Evolutionary conservation across 2,113 vertebrate genomes (phyloP), one percentile per base, ranked within the genome.

Genomic region (Gnathonemus longibarbis): DNA sequence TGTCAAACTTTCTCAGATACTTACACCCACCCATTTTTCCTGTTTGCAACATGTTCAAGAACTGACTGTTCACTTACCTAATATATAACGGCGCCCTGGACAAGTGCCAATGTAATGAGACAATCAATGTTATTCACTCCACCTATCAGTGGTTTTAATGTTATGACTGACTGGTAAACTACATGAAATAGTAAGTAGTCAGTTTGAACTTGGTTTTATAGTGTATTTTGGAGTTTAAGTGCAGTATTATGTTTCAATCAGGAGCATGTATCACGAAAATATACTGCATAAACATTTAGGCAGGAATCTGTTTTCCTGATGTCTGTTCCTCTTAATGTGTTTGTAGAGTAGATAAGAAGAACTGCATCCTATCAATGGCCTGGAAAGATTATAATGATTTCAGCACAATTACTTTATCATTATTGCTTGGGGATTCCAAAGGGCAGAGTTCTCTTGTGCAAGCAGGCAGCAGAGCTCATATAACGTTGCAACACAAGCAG

Each of bases 351-450:
- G 19, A 39, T 31, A 88, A 13, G 80, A 88, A 91, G 91, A 92
- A 90, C 91, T 91, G 91, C 45, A 10, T 50, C 27, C 88, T 70
- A 62, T 48, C 58, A 48, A 88, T 88, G 46, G 35, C 42, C 58
- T 42, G 74, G 5, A 48, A 42, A n/a, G 21, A 62, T 74, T 62
- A 77, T 89, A 90, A 91, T 92, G 91, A 91, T 92, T 91, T 88
- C 90, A 91, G 89, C 90, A 91, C 84, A 50, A 52, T 90, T 92
- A 88, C 17, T 1, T 84, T 94, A 94, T 95, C 94, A 94, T 94
- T 94, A 94, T 92, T 93, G 91, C 91, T 93, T 70, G 0, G 6
- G n/a, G 35, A 91, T 91, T 91, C 93, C 93, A 95, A 94, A 94
- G 95, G 95, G 89, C 94, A 91, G 85, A 49, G 80, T 87, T 88